Base-by-base conservation (phyloP, 2,113 vertebrate genomes). In the Gadus chalcogrammus region DNA sequence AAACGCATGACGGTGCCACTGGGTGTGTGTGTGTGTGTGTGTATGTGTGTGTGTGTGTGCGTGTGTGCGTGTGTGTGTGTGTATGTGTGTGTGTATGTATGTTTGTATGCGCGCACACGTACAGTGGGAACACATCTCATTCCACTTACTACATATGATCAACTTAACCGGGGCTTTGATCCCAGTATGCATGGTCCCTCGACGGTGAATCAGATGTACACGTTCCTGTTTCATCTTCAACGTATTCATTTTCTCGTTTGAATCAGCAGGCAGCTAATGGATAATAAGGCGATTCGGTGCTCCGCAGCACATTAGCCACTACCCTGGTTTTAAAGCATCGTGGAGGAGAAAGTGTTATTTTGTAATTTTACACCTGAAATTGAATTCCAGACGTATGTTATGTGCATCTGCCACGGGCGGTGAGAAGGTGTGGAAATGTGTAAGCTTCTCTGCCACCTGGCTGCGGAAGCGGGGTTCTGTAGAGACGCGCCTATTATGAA, bases 351-450 rank as follows among this genome's bases (percentile, higher is more conserved):
- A 20, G 78, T 78, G 76, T 76, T 79, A 69, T 74, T 71, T 77
- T 77, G 71, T 81, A 80, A 82, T 84, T 85, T 85, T 79, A 83
- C 81, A 82, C 80, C 53, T 79, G 72, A 78, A 84, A 73, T 79
- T 73, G 42, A 56, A 77, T 74, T 67, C 12, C 13, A 5, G 15
- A 20, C 67, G 0, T 78, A 76, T 65, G 70, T 67, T 70, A 61
- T 69, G 11, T 15, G 27, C 5, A 72, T 70, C 68, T 66, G 76
- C 68, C 73, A 67, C 70, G 64, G 70, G 48, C 75, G n/a, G 61
- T 15, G 20, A 68, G 75, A 4, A 35, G 16, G 38, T 66, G 77
- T 38, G 77, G 60, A 81, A 73, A 79, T 62, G 68, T 81, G 78
- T 69, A 48, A 82, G 31, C 31, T 35, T 48, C 42, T 48, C 6